phyloP scores from a whole-genome alignment of 1,140 invertebrate species.

The Drosophila chauvacae region DNA sequence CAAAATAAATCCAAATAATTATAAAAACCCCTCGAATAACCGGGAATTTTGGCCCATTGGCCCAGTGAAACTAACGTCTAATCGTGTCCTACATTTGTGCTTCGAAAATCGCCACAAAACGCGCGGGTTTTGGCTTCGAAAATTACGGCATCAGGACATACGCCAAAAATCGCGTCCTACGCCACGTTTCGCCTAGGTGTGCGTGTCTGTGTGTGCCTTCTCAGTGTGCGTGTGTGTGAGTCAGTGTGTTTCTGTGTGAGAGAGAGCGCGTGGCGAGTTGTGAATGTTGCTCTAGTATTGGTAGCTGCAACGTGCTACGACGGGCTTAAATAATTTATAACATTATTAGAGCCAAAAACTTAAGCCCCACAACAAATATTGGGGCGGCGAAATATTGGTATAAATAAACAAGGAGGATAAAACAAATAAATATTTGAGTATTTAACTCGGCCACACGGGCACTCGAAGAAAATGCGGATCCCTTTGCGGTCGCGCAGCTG shows the following conservation, averaged over 20 bases:
- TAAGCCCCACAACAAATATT: conserved; percentile 24
- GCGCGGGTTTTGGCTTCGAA: conserved; percentile 46
- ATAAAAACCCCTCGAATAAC: conserved; percentile 45
- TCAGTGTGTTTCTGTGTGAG: conserved; percentile 29
- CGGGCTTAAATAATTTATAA: conserved; percentile 69
- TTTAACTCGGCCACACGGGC: neutral
- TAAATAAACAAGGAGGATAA: conserved; percentile 13
- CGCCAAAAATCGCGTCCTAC: conserved; percentile 75
- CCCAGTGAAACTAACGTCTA: conserved; percentile 1
- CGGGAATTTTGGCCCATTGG: conserved; percentile 20
- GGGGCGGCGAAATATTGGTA: neutral
- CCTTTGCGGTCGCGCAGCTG: conserved; percentile 61
- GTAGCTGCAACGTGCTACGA: conserved; percentile 63
- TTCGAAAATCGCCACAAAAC: conserved; percentile 3
- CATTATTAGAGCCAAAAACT: conserved; percentile 50
- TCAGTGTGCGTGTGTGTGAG: conserved; percentile 4
- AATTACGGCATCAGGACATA: conserved; percentile 80
- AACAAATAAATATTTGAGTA: conserved; percentile 30
- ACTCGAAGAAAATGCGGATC: conserved; percentile 40
- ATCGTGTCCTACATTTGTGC: neutral
- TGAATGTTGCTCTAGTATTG: conserved; percentile 30
- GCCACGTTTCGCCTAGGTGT: conserved; percentile 65
- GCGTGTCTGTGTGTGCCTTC: conserved; percentile 28
- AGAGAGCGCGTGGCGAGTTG: conserved; percentile 64
- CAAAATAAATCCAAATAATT: conserved; percentile 76